Percentiles rank a stretch among this genome's conserved stretches.
Evolutionary conservation across 2,888 invertebrate genomes (phyloP).

Genomic region (Stomorhina lunata): DNA sequence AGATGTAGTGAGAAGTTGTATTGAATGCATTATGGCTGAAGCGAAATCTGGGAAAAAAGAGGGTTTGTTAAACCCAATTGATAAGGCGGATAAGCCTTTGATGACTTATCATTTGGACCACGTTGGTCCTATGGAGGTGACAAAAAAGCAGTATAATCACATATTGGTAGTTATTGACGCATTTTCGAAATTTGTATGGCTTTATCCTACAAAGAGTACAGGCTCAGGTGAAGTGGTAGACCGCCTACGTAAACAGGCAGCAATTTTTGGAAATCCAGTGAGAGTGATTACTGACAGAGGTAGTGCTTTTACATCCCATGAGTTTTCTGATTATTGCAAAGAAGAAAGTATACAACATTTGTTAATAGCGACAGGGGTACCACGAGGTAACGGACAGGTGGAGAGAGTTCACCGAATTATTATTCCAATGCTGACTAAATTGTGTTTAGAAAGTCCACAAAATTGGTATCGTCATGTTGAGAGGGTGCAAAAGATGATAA

Average conservation of each 20-base stretch:
- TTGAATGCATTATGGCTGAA: too few species aligned
- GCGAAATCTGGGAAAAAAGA: too few species aligned
- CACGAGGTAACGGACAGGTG: conserved; percentile 57
- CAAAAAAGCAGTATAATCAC: neutral
- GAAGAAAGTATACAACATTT: conserved; percentile 16
- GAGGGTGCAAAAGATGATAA: neutral
- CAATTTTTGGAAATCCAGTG: too few species aligned
- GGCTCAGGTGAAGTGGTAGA: neutral
- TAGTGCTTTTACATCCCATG: conserved; percentile 44
- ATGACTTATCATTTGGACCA: conserved; percentile 69
- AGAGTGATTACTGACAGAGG: neutral
- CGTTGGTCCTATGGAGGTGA: neutral
- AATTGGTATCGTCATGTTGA: conserved; percentile 67
- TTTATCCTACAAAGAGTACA: neutral
- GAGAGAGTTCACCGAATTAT: conserved; percentile 67
- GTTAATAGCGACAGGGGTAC: conserved; percentile 33
- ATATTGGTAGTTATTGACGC: too few species aligned
- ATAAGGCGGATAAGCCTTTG: conserved; percentile 60
- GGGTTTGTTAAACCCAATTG: too few species aligned
- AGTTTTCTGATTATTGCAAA: conserved; percentile 23
- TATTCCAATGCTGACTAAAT: conserved; percentile 73
- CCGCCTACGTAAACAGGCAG: neutral
- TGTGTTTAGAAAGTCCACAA: conserved; percentile 71
- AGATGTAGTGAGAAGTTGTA: neutral
- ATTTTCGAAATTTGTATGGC: neutral